phyloP scores from a whole-genome alignment of 2,113 vertebrate species.

The Sterrhoptilus dennistouni region DNA sequence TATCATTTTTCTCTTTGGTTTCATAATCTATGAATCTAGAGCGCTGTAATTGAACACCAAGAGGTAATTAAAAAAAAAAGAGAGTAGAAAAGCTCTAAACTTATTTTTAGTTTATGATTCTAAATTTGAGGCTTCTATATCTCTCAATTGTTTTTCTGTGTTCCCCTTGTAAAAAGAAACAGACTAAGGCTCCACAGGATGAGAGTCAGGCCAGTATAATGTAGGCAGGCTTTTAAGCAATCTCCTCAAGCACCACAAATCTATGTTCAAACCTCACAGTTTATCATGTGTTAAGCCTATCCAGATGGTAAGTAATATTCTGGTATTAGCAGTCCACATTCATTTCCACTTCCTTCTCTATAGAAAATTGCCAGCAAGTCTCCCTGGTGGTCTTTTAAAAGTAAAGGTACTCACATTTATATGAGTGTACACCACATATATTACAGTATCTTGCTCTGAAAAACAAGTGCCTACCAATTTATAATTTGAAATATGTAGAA shows the following conservation, averaged over 20 bases:
- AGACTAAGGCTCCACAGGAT: not conserved
- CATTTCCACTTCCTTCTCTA: constrained; percentile 2
- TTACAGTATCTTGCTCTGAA: not conserved
- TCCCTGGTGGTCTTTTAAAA: constrained; percentile 29
- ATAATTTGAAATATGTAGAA: not conserved
- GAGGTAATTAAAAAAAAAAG: not conserved
- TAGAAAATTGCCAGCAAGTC: not conserved
- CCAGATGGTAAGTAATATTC: constrained; percentile 36
- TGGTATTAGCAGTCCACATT: constrained; percentile 14
- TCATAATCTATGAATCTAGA: not conserved
- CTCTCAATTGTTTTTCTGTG: not conserved
- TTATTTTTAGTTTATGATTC: not conserved
- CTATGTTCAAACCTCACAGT: constrained; percentile 23
- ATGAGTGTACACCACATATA: not conserved
- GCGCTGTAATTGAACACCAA: not conserved
- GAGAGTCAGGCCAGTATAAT: not conserved
- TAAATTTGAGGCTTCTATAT: not conserved
- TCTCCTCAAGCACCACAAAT: constrained; percentile 5
- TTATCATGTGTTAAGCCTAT: constrained; percentile 50
- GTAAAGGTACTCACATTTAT: not conserved
- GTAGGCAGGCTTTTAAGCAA: not conserved
- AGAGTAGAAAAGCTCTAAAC: not conserved
- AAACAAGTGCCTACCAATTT: not conserved
- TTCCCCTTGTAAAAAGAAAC: not conserved
- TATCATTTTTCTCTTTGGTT: not conserved